Base-by-base conservation (phyloP, 2,888 invertebrate genomes). In the Nomada fabriciana region DNA sequence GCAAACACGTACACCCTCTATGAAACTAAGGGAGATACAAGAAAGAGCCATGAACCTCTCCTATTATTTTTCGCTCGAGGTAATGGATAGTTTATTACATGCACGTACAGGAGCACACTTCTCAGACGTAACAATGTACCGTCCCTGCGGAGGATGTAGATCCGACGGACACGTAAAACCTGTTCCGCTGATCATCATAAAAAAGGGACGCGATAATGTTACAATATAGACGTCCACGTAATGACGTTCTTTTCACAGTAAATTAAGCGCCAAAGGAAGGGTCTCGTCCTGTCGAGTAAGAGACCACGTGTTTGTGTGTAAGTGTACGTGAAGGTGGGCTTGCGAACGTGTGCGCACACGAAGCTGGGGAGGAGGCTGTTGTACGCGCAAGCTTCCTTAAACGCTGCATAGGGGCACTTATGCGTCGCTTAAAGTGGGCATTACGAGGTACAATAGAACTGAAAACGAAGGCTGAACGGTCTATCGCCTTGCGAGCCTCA, bases 371-470 rank as follows among this genome's bases (percentile, higher is more conserved):
- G 53, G 55, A 18, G 59, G 59, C 79, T 61, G 81, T 68, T 76
- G 80, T 84, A 77, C 80, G 73, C 69, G 80, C 57, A 25, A 76
- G 69, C 55, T 74, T 82, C 77, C 82, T 85, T 86, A 85, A 86
- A 76, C 84, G 80, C 53, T 81, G 87, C 83, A 82, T 84, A 83
- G 83, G 79, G 82, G 86, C 88, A 88, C 87, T 90, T 86, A 85
- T 77, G 86, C 82, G 87, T 82, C 88, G 87, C 83, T 88, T 86
- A 88, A 89, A 90, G 88, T 86, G 85, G 83, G 85, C 89, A 89
- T 90, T 90, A 89, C 87, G 67, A 50, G 83, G 82, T 71, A 90
- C 86, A 89, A 89, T 89, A 65, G 87, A 70, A 80, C 65, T 47
- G 75, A 75, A 82, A 80, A 84, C 80, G 53, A 65, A 70, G 75